Evolutionary conservation across 2,113 vertebrate species (phyloP).

Genomic region (Megaceryle maxima): DNA sequence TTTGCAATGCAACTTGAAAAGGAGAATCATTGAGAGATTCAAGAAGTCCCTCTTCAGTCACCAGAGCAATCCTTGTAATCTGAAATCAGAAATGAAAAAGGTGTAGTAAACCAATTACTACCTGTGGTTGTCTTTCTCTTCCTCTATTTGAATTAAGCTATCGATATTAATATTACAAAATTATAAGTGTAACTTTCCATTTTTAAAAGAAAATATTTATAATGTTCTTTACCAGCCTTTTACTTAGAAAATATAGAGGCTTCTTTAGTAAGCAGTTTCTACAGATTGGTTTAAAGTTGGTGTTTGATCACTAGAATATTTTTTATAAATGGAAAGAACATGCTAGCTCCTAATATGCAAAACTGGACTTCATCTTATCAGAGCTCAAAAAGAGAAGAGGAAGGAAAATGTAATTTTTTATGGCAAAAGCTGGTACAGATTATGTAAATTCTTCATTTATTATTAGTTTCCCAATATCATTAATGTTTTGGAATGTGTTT

Average conservation of each 20-base stretch:
- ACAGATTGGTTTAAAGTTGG: neutral
- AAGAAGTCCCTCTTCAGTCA: slow-evolving; percentile 89
- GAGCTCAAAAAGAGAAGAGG: neutral
- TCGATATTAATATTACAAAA: neutral
- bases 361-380: neutral
- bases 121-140: neutral
- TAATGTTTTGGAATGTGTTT: neutral
- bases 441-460: neutral
- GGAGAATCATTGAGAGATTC: slow-evolving; percentile 83
- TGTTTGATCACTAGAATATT: neutral
- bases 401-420: neutral
- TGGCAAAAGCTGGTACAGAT: neutral
- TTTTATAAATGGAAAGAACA: neutral
- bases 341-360: neutral
- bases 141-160: neutral
- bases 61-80: slow-evolving; percentile 81
- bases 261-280: neutral
- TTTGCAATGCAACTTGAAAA: slow-evolving; percentile 78
- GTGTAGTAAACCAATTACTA: slow-evolving; percentile 44
- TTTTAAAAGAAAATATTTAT: neutral
- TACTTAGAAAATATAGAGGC: neutral
- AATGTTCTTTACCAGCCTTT: neutral
- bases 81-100: slow-evolving; percentile 91
- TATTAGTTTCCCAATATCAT: neutral
- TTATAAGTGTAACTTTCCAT: neutral